Evolutionary conservation across 2,797 vertebrate species (phyloP).

Genomic region (Hafferia zeledoni): DNA sequence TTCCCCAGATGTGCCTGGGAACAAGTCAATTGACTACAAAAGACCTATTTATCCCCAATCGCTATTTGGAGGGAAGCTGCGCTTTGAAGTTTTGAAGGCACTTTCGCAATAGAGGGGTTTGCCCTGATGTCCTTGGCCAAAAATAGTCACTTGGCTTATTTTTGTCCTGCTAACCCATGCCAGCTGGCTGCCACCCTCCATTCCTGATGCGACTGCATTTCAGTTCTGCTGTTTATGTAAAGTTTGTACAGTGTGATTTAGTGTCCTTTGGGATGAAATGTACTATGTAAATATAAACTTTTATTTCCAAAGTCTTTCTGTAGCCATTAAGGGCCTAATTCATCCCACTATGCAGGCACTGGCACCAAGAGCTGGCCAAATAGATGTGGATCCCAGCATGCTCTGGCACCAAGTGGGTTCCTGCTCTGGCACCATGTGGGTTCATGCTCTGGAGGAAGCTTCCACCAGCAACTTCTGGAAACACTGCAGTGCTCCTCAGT

Average conservation of each 20-base stretch:
- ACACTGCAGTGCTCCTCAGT: neutral
- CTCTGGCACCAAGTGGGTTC: neutral
- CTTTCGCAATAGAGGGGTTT: conserved; percentile 46
- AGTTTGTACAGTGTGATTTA: conserved; percentile 50
- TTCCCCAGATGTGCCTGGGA: neutral
- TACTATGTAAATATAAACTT: neutral
- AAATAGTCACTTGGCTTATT: conserved; percentile 68
- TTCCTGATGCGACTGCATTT: conserved; percentile 29
- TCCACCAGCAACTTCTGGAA: neutral
- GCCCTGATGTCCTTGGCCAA: conserved; percentile 63
- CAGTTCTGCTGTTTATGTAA: conserved; percentile 49
- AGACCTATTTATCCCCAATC: neutral
- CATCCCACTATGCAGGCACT: neutral
- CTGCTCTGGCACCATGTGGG: neutral
- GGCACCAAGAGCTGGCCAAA: neutral
- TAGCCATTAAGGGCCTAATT: neutral
- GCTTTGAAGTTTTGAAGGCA: conserved; percentile 22
- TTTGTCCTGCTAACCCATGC: conserved; percentile 27
- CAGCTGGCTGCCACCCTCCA: conserved; percentile 58
- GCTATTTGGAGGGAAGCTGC: conserved; percentile 5
- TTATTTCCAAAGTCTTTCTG: neutral
- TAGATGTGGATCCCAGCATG: neutral
- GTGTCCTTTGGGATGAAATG: conserved; percentile 34
- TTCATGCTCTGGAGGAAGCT: neutral
- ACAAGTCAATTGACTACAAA: neutral